Conservation (phyloP, 2,113 vertebrate genomes). For the Pedionomus torquatus region DNA sequence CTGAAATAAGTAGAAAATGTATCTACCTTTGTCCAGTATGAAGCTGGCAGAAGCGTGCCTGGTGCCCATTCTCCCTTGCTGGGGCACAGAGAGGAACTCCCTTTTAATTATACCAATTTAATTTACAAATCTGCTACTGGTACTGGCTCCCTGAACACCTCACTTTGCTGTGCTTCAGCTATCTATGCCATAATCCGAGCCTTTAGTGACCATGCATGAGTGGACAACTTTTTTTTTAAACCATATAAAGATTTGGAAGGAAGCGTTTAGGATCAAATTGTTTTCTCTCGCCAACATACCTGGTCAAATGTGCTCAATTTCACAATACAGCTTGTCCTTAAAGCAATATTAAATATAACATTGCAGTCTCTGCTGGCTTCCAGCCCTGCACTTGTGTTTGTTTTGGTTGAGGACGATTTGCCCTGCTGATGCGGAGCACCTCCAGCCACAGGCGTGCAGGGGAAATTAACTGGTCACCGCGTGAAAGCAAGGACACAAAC, state of each 20-base stretch:
- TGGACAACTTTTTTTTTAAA: not conserved
- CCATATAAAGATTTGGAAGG: not conserved
- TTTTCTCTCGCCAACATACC: not conserved
- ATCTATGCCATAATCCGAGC: not conserved
- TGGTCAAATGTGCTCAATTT: not conserved
- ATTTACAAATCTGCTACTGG: not conserved
- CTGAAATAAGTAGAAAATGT: too few relatives aligned
- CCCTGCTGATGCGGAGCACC: not conserved
- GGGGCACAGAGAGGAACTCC: not conserved
- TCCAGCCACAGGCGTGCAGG: not conserved
- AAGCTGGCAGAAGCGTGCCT: not conserved
- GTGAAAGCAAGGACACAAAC: not conserved
- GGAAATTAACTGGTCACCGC: not conserved
- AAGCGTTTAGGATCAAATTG: not conserved
- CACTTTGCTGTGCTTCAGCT: not conserved
- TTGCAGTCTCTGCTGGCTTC: not conserved
- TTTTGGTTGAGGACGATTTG: not conserved
- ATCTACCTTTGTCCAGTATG: not conserved
- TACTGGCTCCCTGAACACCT: not conserved
- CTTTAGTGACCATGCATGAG: not conserved
- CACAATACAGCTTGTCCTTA: not conserved
- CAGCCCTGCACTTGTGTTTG: not conserved
- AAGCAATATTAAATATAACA: not conserved
- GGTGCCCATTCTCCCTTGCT: not conserved
- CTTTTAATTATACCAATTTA: not conserved